Base-by-base conservation (phyloP, 2,888 invertebrate species). In the Ichneumoninae sp. region DNA sequence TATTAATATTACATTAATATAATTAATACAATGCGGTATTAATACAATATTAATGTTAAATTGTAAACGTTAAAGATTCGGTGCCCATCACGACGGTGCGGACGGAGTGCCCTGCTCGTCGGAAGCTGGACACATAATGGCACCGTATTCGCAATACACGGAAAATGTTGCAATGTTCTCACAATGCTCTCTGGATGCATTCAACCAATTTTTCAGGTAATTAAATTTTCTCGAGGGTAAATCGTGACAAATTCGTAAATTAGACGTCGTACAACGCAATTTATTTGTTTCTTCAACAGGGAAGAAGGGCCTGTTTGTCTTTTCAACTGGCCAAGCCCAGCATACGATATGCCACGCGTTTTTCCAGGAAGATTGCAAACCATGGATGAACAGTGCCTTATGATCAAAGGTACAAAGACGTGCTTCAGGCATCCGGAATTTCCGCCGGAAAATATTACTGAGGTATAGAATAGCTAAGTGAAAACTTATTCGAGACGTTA, bases 91-190 rank as follows among this genome's bases (percentile, higher is more conserved):
- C 75, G 87, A 87, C 60, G 77, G 76, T 5, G 40, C 2, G 1
- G 10, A 16, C 0, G 30, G 62, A 47, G 6, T 36, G 19, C 4
- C 50, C 6, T 86, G 84, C 44, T 13, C 71, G 0, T 13, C n/a
- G 7, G 16, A 36, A 0, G 16, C 52, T 1, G 85, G 85, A 22
- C 16, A 82, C 47, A 75, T 87, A 0, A 87, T 87, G 86, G 66
- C 82, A 13, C 19, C 77, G 44, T 26, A 26, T 8, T 77, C 80
- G 10, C 22, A 33, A 7, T 52, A 77, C 0, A 84, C 69, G 1
- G 57, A 70, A 4, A 70, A 85, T 16, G 76, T 85, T 16, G 19
- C 76, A 30, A 70, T 79, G 13, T 87, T 86, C 85, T 87, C 87
- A 0, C 6, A 4, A 4, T 87, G 87, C 77, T 72, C 57, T 22